phyloP scores from a whole-genome alignment of 2,113 vertebrate species.

The Sciurus niger region DNA sequence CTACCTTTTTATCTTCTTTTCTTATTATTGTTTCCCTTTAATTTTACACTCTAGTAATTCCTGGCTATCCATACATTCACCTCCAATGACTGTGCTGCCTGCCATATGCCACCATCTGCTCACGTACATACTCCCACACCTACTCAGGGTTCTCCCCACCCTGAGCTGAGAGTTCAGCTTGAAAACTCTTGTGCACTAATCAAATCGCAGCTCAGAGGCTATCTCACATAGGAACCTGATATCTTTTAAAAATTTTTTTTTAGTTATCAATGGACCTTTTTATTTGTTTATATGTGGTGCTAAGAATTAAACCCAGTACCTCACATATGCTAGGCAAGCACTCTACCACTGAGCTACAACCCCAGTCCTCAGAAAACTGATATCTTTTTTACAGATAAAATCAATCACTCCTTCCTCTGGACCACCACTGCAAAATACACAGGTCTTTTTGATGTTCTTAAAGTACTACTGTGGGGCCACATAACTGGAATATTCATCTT shows the following conservation, averaged over 20 bases:
- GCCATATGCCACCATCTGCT: too few relatives aligned
- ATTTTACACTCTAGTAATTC: neutral
- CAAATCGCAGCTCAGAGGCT: neutral
- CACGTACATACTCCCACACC: accelerated
- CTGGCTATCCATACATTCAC: neutral
- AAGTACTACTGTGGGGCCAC: neutral
- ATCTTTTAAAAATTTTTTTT: neutral
- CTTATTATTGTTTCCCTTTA: neutral
- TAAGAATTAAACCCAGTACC: too few relatives aligned
- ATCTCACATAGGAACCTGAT: neutral
- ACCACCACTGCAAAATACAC: neutral
- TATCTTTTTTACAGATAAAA: neutral
- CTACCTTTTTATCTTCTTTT: neutral
- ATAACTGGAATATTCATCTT: neutral
- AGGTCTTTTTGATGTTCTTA: neutral
- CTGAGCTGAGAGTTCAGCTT: neutral
- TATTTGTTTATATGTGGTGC: too few relatives aligned
- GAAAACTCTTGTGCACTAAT: neutral
- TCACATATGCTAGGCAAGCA: too few relatives aligned
- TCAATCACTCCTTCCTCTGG: neutral
- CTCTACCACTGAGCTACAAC: too few relatives aligned
- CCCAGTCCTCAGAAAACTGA: neutral
- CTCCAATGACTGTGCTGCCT: neutral
- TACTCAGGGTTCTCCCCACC: too few relatives aligned
- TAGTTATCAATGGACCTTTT: too few relatives aligned